Percentiles rank a stretch among this genome's conserved stretches.
Conservation (phyloP, 1,140 invertebrate genomes). For the Trinorchestia longiramus region DNA sequence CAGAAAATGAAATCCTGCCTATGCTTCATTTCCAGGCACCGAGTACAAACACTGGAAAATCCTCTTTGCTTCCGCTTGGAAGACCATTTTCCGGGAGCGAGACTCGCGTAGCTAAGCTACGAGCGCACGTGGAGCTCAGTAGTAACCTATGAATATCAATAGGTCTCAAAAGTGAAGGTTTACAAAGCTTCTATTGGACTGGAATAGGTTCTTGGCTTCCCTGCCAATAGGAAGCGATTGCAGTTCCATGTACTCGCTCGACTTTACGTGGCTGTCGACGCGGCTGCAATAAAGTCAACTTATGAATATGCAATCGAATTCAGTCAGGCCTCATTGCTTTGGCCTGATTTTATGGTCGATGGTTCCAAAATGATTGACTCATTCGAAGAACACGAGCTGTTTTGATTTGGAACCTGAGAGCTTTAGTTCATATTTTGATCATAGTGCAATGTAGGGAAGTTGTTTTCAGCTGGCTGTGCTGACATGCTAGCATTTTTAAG, state of each 20-base stretch:
- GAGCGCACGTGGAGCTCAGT: background rate
- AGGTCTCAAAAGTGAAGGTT: background rate
- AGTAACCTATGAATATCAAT: background rate
- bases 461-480: background rate
- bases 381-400: background rate
- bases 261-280: background rate
- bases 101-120: background rate
- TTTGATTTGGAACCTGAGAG: background rate
- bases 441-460: background rate
- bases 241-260: background rate
- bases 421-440: background rate
- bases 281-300: background rate
- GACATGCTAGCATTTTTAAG: background rate
- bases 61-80: background rate
- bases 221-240: background rate
- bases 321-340: background rate
- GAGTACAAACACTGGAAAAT: background rate
- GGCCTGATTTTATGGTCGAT: background rate
- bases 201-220: background rate
- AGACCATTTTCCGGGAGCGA: background rate
- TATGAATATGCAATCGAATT: slow-evolving; percentile 9
- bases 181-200: background rate
- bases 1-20: background rate
- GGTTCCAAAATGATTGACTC: background rate
- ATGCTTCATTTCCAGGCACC: background rate